Conservation (phyloP, 2,113 vertebrate genomes). For the Ancistrus triradiatus region DNA sequence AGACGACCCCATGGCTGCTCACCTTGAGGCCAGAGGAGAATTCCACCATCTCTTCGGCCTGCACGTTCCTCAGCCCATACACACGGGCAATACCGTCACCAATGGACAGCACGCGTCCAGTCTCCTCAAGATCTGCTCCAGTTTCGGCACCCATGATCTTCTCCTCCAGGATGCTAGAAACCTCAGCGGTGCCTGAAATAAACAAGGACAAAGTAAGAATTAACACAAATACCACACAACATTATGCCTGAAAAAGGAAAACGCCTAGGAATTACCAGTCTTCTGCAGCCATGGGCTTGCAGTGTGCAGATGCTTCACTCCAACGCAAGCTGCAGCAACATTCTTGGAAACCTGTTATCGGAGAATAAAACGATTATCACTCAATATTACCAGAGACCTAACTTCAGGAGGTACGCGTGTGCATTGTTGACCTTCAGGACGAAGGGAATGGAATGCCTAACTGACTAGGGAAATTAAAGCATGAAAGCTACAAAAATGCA, state of each 20-base stretch:
- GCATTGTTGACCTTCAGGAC: constrained; percentile 43
- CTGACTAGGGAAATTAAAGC: too few relatives aligned
- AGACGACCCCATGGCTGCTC: neutral
- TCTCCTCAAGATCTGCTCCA: constrained; percentile 89
- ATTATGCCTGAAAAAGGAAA: too few relatives aligned
- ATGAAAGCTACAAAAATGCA: too few relatives aligned
- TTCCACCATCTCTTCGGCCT: constrained; percentile 99
- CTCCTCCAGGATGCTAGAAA: constrained; percentile 95
- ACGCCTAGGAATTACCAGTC: constrained; percentile 67
- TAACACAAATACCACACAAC: too few relatives aligned
- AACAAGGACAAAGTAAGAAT: neutral
- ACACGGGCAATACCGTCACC: constrained; percentile 97
- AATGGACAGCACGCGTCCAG: constrained; percentile 92
- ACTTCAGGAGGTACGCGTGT: too few relatives aligned
- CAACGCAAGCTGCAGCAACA: constrained; percentile 82
- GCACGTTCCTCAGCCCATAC: constrained; percentile 92
- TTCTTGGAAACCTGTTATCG: constrained; percentile 79
- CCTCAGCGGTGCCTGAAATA: constrained; percentile 85
- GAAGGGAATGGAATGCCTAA: too few relatives aligned
- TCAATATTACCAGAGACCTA: too few relatives aligned
- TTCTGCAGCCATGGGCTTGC: constrained; percentile 80
- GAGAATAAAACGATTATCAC: neutral
- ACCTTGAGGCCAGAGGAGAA: constrained; percentile 98
- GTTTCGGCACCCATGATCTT: constrained; percentile 92
- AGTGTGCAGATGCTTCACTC: constrained; percentile 84